Percentiles rank a stretch among this genome's conserved stretches.
These are phyloP conservation scores for Embiotoca jacksoni DNA, from an alignment of 2,113 vertebrate genomes.

Conservation along the genomic window DNA sequence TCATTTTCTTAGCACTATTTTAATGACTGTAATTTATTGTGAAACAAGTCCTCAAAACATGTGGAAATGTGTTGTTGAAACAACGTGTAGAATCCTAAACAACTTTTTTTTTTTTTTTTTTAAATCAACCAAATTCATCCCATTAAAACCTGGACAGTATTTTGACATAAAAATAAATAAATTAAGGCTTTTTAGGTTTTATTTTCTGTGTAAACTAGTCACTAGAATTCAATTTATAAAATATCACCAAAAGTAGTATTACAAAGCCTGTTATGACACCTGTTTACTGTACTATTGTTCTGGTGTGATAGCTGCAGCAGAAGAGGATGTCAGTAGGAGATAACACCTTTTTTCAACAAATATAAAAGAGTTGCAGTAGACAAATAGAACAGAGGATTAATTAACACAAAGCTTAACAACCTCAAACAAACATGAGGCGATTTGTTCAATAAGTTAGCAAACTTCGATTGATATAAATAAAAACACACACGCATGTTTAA, in stretches of 20 bases:
- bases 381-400: constrained; percentile 1
- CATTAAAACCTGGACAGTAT: neutral
- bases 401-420: neutral
- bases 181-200: too few species aligned
- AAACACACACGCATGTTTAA: constrained; percentile 8
- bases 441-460: neutral
- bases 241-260: too few species aligned
- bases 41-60: neutral
- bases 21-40: neutral
- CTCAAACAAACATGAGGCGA: neutral
- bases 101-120: neutral
- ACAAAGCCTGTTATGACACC: too few species aligned
- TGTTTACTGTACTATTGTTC: too few species aligned
- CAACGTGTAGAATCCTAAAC: neutral
- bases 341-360: neutral
- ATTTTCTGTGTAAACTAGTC: too few species aligned
- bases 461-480: constrained; percentile 6
- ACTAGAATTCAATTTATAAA: too few species aligned
- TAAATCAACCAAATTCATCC: too few species aligned
- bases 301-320: neutral
- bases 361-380: neutral
- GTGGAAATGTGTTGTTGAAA: neutral
- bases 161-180: neutral
- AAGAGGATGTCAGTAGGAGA: neutral
- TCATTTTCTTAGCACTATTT: neutral